Conservation (phyloP, 2,113 vertebrate species). For the Oryzias javanicus region DNA sequence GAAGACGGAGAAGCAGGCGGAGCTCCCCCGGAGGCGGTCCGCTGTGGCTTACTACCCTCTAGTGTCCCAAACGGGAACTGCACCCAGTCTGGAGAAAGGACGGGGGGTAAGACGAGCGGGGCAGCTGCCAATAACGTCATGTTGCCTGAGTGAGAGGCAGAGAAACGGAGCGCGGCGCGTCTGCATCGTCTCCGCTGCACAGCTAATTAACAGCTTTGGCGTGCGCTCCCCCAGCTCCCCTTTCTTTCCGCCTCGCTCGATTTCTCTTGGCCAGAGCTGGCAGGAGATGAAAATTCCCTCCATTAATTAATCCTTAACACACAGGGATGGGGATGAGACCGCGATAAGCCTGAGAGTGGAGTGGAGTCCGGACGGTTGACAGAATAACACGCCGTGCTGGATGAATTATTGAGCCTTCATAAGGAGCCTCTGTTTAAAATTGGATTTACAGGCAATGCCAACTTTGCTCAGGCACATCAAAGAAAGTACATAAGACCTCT, state of each 20-base stretch:
- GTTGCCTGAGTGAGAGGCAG: conserved; percentile 48
- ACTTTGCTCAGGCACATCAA: conserved; percentile 45
- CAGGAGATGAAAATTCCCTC: conserved; percentile 48
- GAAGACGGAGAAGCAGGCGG: too few relatives aligned
- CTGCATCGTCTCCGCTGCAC: conserved; percentile 37
- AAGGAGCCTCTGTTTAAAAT: conserved; percentile 48
- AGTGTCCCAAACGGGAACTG: conserved; percentile 31
- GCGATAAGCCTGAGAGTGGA: conserved; percentile 10
- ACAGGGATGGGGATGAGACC: conserved; percentile 35
- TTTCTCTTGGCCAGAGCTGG: conserved; percentile 34
- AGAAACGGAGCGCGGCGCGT: conserved; percentile 44
- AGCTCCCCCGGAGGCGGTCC: neutral
- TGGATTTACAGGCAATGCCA: conserved; percentile 49
- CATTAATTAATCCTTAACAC: conserved; percentile 64
- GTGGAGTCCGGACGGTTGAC: conserved; percentile 21
- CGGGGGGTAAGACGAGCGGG: conserved; percentile 15
- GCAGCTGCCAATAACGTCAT: conserved; percentile 42
- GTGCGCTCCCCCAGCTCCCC: conserved; percentile 14
- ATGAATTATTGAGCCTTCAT: conserved; percentile 47
- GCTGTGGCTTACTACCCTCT: conserved; percentile 41
- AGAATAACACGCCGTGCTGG: conserved; percentile 23
- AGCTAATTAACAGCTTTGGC: conserved; percentile 62
- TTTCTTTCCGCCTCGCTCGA: conserved; percentile 22
- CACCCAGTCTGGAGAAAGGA: conserved; percentile 3
- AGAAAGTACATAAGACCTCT: conserved; percentile 30